These are phyloP conservation scores for Fukomys damarensis DNA, from an alignment of 2,113 vertebrate species.

Conservation along the genomic window DNA sequence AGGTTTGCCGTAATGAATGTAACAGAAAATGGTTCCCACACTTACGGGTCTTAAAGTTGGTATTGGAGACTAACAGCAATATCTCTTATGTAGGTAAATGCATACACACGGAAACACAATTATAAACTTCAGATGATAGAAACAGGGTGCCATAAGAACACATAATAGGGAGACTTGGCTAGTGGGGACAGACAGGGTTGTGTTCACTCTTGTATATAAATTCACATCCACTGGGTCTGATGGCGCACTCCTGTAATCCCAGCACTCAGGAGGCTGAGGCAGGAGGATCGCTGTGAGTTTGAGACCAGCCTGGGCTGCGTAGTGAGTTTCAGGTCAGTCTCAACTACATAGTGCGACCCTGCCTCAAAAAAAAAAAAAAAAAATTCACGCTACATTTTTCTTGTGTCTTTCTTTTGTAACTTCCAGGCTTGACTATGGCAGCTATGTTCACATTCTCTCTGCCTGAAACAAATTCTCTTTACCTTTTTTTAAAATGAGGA, in stretches of 20 bases:
- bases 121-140: not conserved
- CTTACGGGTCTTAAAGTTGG: not conserved
- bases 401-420: not conserved
- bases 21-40: constrained; percentile 2
- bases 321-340: no score
- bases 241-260: no score
- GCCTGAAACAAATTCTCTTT: not conserved
- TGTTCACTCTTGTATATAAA: not conserved
- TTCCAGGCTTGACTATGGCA: not conserved
- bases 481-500: no score
- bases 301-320: no score
- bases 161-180: not conserved
- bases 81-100: not conserved
- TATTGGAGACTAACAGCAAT: not conserved
- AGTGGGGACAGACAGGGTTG: not conserved
- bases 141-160: not conserved
- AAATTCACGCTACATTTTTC: no score
- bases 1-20: not conserved
- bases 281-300: no score
- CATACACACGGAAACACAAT: not conserved
- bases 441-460: constrained; percentile 12
- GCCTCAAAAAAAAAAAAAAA: no score
- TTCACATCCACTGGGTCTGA: no score
- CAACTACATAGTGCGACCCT: no score
- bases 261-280: no score